Percentiles rank a stretch among this genome's conserved stretches.
phyloP scores from a whole-genome alignment of 2,113 vertebrate species.

The Mohoua ochrocephala region DNA sequence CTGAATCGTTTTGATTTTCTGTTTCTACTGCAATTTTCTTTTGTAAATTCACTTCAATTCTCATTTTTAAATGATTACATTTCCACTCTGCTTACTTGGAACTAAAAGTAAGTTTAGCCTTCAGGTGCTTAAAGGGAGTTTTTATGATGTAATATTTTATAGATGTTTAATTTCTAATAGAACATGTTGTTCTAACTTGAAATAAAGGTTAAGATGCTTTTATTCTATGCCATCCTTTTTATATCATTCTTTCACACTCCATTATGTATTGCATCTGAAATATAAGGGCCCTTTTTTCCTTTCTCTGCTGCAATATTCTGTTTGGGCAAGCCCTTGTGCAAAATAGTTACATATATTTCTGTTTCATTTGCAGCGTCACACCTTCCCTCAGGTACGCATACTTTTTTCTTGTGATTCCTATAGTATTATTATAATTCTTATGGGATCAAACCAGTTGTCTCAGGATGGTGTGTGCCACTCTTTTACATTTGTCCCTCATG shows the following conservation, averaged over 20 bases:
- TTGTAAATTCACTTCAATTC: background rate
- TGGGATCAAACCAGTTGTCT: background rate
- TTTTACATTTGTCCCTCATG: background rate
- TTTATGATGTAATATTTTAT: background rate
- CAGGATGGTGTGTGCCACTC: background rate
- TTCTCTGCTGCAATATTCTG: background rate
- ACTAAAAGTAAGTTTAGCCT: background rate
- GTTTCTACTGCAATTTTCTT: background rate
- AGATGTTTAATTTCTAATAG: background rate
- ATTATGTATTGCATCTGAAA: background rate
- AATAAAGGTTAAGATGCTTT: background rate
- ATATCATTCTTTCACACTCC: background rate
- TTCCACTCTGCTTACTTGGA: background rate
- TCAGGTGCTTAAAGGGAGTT: background rate
- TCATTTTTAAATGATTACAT: background rate
- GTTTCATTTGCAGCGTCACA: conserved; percentile 45
- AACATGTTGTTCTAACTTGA: background rate
- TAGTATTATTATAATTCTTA: background rate
- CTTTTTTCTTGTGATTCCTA: background rate
- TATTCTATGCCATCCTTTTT: background rate
- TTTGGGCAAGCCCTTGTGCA: background rate
- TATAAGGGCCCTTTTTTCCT: background rate
- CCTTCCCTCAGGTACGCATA: conserved; percentile 42
- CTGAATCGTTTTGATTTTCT: background rate
- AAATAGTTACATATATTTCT: background rate